A percentile compares a stretch with the other conserved stretches of the same genome.
Conservation (phyloP, 1,140 invertebrate genomes). For the Apis cerana region DNA sequence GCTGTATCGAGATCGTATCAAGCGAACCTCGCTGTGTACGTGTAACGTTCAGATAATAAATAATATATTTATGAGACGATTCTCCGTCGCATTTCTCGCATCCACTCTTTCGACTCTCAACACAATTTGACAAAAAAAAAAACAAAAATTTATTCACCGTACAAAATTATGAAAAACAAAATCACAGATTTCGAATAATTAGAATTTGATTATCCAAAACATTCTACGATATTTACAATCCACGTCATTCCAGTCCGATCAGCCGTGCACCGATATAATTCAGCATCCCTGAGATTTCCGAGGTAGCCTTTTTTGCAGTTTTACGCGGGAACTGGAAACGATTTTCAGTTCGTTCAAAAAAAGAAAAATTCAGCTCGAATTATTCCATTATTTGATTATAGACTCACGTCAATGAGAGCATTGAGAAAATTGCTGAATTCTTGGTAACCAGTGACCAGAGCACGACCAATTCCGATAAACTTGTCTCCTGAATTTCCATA, state of each 20-base stretch:
- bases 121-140: neutral
- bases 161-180: neutral
- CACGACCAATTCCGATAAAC: conserved; percentile 82
- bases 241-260: conserved; percentile 79
- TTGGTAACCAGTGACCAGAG: conserved; percentile 83
- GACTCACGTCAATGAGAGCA: conserved; percentile 80
- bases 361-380: neutral
- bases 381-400: neutral
- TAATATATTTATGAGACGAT: conserved; percentile 60
- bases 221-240: neutral
- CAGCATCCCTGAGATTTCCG: conserved; percentile 80
- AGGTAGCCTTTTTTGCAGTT: conserved; percentile 78
- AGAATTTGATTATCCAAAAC: too few species aligned
- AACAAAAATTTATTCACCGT: neutral
- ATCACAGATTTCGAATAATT: too few species aligned
- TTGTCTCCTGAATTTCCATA: conserved; percentile 86
- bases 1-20: neutral
- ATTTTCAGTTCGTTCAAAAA: neutral
- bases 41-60: conserved; percentile 54
- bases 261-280: conserved; percentile 82
- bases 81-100: neutral
- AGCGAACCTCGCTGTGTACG: neutral
- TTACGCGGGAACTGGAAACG: conserved; percentile 80
- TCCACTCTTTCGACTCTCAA: too few species aligned
- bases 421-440: conserved; percentile 83